Evolutionary conservation across 2,113 vertebrate species (phyloP).

Genomic region (Oncorhynchus masou): DNA sequence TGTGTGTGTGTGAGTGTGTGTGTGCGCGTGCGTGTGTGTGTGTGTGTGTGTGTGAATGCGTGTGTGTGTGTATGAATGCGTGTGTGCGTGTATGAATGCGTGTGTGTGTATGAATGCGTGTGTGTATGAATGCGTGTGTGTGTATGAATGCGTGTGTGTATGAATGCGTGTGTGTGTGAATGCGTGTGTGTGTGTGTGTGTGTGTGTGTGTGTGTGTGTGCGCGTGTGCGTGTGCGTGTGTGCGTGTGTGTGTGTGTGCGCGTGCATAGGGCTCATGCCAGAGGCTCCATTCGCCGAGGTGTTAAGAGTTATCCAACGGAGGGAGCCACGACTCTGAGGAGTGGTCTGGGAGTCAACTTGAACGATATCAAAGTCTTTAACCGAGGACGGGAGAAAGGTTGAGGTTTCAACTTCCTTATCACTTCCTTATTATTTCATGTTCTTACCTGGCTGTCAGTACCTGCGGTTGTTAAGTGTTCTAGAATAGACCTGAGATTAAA

Average conservation of each 20-base stretch:
- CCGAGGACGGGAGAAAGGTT: slow-evolving; percentile 87
- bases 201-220: too few relatives aligned
- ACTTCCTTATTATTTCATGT: slow-evolving; percentile 19
- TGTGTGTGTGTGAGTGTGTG: neutral
- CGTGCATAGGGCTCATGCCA: slow-evolving; percentile 79
- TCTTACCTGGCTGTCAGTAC: neutral
- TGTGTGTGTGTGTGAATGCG: too few relatives aligned
- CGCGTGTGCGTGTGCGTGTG: too few relatives aligned
- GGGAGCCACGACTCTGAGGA: slow-evolving; percentile 76
- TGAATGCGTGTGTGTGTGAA: too few relatives aligned
- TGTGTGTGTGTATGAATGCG: too few relatives aligned
- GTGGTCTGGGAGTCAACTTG: slow-evolving; percentile 82
- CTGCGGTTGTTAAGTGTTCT: neutral
- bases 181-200: slow-evolving; percentile 1
- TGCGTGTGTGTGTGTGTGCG: too few relatives aligned
- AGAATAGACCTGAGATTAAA: too few relatives aligned
- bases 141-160: too few relatives aligned
- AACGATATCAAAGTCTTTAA: slow-evolving; percentile 89
- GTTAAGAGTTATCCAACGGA: slow-evolving; percentile 83
- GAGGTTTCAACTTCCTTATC: slow-evolving; percentile 59
- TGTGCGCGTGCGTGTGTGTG: too few relatives aligned
- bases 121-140: too few relatives aligned
- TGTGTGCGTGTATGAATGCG: neutral
- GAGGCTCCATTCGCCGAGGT: slow-evolving; percentile 85
- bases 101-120: too few relatives aligned